Base-by-base conservation (phyloP, 2,888 invertebrate species). In the Boloria euphrosyne region DNA sequence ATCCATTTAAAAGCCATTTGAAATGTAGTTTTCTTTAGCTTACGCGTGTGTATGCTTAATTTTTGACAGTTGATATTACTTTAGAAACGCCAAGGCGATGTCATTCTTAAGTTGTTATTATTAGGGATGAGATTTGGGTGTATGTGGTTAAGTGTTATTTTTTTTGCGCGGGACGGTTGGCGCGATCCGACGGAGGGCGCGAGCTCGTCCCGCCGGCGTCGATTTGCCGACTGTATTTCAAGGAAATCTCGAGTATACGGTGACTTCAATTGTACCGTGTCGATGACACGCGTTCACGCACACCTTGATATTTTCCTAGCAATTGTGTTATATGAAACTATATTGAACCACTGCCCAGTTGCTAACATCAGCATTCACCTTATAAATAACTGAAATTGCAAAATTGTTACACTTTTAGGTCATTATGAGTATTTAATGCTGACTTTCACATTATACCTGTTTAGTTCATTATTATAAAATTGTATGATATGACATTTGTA, bases 21-120 rank as follows among this genome's bases (percentile, higher is more conserved):
- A 85, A 87, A 84, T 87, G 81, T 87, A 83, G 87, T 88, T 90
- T 89, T 85, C 87, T 87, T 83, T 83, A 82, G 84, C 83, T 83
- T 87, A 85, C 85, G 88, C 90, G 89, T 89, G 90, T 89, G 83
- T 86, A 84, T 83, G 83, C 87, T 87, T 90, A 88, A 90, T 92
- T 92, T 92, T 93, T 93, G 93, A 93, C 93, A 93, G 93, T 93
- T 93, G 91, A 89, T 89, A 92, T 90, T 87, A 76, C 82, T 84
- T 82, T 78, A 70, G 68, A 60, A 18, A 64, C 71, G 77, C 72
- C 84, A 87, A 80, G 79, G 85, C 74, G 87, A 82, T 84, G 78
- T 89, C 76, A 78, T 79, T 85, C 89, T 85, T 92, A 89, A 74
- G 68, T 10, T 2, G 17, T 52, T 70, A 2, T 65, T 62, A 31